These are phyloP conservation scores for Heptranchias perlo DNA, from an alignment of 2,113 vertebrate species.

Conservation along the genomic window DNA sequence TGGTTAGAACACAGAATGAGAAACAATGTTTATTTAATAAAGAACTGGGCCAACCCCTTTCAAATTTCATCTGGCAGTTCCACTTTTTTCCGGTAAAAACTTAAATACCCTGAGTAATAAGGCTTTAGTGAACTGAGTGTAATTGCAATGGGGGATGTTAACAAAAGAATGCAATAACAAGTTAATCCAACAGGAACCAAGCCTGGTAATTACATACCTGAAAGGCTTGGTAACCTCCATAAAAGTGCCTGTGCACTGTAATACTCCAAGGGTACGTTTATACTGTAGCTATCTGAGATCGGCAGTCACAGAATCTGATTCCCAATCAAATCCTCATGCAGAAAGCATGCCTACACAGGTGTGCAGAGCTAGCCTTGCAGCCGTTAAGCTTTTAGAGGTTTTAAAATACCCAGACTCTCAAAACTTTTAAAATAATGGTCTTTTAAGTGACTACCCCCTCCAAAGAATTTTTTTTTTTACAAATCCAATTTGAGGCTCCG, in stretches of 20 bases:
- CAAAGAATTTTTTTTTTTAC: not conserved
- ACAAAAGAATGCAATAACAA: constrained; percentile 32
- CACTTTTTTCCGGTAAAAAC: not conserved
- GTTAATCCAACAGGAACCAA: constrained; percentile 30
- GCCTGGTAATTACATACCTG: constrained; percentile 28
- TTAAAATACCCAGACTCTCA: not conserved
- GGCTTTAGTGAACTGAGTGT: constrained; percentile 5
- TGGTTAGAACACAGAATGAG: not conserved
- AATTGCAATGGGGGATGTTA: constrained; percentile 20
- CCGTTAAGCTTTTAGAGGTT: not conserved
- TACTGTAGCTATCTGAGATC: constrained; percentile 19
- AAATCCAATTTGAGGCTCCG: not conserved
- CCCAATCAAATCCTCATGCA: not conserved
- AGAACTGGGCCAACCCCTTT: not conserved
- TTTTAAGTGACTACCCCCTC: not conserved
- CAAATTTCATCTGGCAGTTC: constrained; percentile 17
- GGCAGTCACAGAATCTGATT: not conserved
- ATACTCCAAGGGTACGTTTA: not conserved
- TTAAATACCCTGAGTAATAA: not conserved
- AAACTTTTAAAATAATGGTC: not conserved
- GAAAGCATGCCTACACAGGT: constrained; percentile 12
- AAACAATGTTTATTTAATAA: constrained; percentile 3
- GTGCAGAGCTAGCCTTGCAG: not conserved
- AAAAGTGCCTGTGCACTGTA: not conserved
- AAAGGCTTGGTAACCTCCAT: not conserved